Evolutionary conservation across 92 coral and sea anemone genomes (phyloP).

Genomic region (Scolanthus callimorphus): DNA sequence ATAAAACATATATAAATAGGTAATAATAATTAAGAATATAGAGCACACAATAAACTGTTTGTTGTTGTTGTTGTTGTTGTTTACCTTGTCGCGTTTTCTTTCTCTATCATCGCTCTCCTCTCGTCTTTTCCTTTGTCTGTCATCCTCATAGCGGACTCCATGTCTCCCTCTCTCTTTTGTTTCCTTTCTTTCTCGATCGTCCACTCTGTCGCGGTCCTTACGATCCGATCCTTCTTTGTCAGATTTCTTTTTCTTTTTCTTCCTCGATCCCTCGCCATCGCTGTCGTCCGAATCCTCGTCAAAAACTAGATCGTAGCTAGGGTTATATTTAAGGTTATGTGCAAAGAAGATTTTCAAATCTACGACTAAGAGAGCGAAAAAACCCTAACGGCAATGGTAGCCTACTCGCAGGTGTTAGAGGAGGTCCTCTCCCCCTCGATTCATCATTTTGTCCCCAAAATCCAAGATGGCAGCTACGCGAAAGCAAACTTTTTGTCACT

Average conservation of each 20-base stretch:
- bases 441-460: too few species aligned
- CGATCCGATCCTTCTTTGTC: slow-evolving; percentile 4
- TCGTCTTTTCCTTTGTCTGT: not conserved
- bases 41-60: too few species aligned
- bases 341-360: too few species aligned
- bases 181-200: slow-evolving; percentile 9
- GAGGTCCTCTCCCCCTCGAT: too few species aligned
- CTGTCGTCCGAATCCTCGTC: slow-evolving; percentile 40
- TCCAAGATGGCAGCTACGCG: too few species aligned
- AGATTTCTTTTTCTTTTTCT: not conserved
- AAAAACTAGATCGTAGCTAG: slow-evolving; percentile 80
- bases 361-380: too few species aligned
- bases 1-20: too few species aligned
- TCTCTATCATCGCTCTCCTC: not conserved
- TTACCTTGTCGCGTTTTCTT: not conserved
- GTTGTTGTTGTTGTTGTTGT: not conserved
- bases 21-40: too few species aligned
- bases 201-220: not conserved
- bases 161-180: slow-evolving; percentile 2
- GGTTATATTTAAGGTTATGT: not conserved
- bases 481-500: too few species aligned
- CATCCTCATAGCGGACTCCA: not conserved
- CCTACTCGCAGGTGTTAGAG: too few species aligned
- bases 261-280: slow-evolving; percentile 7
- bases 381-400: too few species aligned